Evolutionary conservation across 2,797 vertebrate genomes (phyloP).

Genomic region (Salmo trutta): DNA sequence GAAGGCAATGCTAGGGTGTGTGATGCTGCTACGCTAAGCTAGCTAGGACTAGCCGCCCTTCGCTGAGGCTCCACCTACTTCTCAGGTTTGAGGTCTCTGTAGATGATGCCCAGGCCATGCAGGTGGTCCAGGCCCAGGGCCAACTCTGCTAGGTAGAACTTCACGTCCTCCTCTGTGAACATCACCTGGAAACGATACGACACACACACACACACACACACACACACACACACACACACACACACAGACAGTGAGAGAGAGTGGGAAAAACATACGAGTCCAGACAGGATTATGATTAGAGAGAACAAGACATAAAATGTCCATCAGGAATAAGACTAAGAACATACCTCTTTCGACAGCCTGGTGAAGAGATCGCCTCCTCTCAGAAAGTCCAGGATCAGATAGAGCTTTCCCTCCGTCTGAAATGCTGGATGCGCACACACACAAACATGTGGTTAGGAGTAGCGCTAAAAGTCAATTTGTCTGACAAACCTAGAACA

Average conservation of each 20-base stretch:
- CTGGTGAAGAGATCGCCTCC: constrained; percentile 97
- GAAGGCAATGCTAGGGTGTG: no score
- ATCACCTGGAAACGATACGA: constrained; percentile 82
- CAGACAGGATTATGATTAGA: no score
- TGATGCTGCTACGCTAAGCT: no score
- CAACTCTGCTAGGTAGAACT: constrained; percentile 96
- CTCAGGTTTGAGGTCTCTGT: constrained; percentile 92
- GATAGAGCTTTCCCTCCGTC: constrained; percentile 95
- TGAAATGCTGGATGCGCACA: constrained; percentile 85
- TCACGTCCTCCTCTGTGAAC: constrained; percentile 98
- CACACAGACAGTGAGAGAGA: no score
- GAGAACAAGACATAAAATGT: no score
- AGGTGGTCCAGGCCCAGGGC: constrained; percentile 93
- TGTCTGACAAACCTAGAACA: no score
- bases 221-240: background rate
- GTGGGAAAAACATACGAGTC: no score
- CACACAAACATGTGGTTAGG: background rate
- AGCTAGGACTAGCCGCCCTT: background rate
- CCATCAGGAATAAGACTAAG: background rate
- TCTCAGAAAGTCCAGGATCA: constrained; percentile 95
- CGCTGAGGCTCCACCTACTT: constrained; percentile 60
- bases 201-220: background rate
- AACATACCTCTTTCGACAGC: constrained; percentile 90
- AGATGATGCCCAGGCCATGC: constrained; percentile 94
- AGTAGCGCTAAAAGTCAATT: no score